A percentile compares a stretch with the other conserved stretches of the same genome.
Evolutionary conservation across 2,888 invertebrate genomes (phyloP).

Genomic region (Cetonia aurata): DNA sequence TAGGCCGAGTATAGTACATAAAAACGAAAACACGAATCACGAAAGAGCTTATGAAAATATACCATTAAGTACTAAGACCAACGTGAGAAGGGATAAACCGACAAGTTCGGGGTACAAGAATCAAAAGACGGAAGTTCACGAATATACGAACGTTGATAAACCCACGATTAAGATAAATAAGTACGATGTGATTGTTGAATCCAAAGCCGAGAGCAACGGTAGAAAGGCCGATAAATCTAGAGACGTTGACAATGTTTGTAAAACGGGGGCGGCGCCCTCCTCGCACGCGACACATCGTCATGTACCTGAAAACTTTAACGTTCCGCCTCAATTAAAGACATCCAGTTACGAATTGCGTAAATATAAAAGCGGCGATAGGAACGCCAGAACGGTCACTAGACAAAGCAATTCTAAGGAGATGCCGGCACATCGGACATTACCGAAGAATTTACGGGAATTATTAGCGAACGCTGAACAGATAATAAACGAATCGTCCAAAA

Average conservation of each 20-base stretch:
- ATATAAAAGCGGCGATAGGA: slow-evolving; percentile 40
- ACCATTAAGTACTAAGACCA: slow-evolving; percentile 41
- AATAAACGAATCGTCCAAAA: slow-evolving; percentile 44
- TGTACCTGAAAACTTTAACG: slow-evolving; percentile 45
- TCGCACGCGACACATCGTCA: slow-evolving; percentile 7
- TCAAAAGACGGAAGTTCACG: slow-evolving; percentile 43
- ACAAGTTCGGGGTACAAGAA: slow-evolving; percentile 46
- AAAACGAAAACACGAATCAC: slow-evolving; percentile 33
- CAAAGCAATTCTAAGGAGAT: slow-evolving; percentile 48
- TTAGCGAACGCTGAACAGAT: slow-evolving; percentile 51
- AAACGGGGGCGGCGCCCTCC: slow-evolving; percentile 22
- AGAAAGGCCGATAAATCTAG: slow-evolving; percentile 44
- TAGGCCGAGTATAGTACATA: slow-evolving; percentile 4
- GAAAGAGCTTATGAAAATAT: slow-evolving; percentile 52
- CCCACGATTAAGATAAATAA: slow-evolving; percentile 49
- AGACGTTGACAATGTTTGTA: slow-evolving; percentile 43
- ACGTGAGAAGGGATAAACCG: slow-evolving; percentile 46
- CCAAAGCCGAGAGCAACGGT: slow-evolving; percentile 44
- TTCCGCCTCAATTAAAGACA: slow-evolving; percentile 26
- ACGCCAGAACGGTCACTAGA: slow-evolving; percentile 37
- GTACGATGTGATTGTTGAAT: slow-evolving; percentile 48
- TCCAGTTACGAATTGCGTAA: slow-evolving; percentile 40
- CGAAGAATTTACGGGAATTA: slow-evolving; percentile 59
- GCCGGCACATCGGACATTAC: slow-evolving; percentile 58
- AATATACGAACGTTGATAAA: slow-evolving; percentile 48